Evolutionary conservation across 1,140 invertebrate genomes (phyloP), one percentile per base, ranked within the genome.

Genomic region (Platyura marginata): DNA sequence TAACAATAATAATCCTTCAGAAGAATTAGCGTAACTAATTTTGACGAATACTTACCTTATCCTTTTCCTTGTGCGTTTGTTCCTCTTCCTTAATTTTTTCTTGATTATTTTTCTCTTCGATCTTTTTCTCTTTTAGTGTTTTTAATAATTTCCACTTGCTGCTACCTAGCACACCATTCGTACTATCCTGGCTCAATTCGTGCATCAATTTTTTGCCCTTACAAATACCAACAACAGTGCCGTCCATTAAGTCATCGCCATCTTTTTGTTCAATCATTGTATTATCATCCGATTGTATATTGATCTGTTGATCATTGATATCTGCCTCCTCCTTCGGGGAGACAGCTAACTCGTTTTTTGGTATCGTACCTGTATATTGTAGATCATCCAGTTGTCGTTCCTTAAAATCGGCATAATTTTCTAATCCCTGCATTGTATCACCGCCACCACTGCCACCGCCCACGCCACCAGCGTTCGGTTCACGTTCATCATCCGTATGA

Each of bases 111-210:
- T 80, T 84, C 49, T 88, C 83, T 62, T 88, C 85, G 9, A 84
- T 82, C 64, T 90, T 89, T 43, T 81, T 68, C 55, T 90, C 86
- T 57, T 90, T 90, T 21, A 90, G 55, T 5, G 86, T 84, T 62
- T 89, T 91, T 10, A 90, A 59, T 16, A 90, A 63, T 57, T 89
- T 88, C 87, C 87, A 91, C 62, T 87, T 89, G 51, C 84, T 88
- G 21, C 78, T 67, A 22, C 52, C 47, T 34, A 55, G 42, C n/a
- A 47, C 46, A 15, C 47, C 47, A 38, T 37, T 46, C 15, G 42
- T 44, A 23, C 46, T 44, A 9, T 57, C 57, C 6, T 48, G 39
- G 43, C 45, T 52, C 13, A 47, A 49, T 22, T 55, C 49, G 20
- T 50, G 46, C 42, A 48, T 52, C 10, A 46, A 50, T 25, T 39